Evolutionary conservation across 2,888 invertebrate species (phyloP).

Genomic region (Sabatieria punctata): DNA sequence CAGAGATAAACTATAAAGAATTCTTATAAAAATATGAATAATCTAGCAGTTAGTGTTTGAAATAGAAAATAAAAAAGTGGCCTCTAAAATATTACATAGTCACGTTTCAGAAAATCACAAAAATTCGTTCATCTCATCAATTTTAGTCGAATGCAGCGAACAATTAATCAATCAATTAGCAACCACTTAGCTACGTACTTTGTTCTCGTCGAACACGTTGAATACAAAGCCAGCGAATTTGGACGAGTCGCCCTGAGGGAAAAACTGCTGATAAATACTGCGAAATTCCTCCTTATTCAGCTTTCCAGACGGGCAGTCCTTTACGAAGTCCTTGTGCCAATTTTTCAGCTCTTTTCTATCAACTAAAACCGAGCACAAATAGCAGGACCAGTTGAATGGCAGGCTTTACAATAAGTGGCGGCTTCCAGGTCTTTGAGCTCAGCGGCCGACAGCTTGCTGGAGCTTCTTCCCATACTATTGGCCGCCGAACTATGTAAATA

Average conservation of each 20-base stretch:
- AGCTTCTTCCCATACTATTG: not conserved
- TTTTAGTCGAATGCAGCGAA: too few relatives aligned
- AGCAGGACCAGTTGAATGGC: not conserved
- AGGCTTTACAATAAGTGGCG: not conserved
- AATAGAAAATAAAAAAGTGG: too few relatives aligned
- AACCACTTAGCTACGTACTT: slow-evolving; percentile 63
- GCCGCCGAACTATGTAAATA: too few relatives aligned
- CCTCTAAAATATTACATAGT: too few relatives aligned
- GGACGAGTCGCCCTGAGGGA: slow-evolving; percentile 95
- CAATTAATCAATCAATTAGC: too few relatives aligned
- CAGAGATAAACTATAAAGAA: too few relatives aligned
- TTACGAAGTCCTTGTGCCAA: slow-evolving; percentile 37
- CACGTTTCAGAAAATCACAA: too few relatives aligned
- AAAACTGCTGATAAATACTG: slow-evolving; percentile 75
- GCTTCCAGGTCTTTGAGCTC: not conserved
- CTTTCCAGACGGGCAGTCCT: slow-evolving; percentile 37
- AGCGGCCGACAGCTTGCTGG: not conserved
- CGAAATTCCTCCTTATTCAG: slow-evolving; percentile 33
- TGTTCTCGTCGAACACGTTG: slow-evolving; percentile 94
- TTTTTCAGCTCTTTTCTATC: slow-evolving; percentile 33
- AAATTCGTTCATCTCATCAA: too few relatives aligned
- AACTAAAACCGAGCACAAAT: slow-evolving; percentile 30
- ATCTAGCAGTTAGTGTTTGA: too few relatives aligned
- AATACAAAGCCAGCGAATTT: slow-evolving; percentile 95
- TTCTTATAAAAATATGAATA: too few relatives aligned